Evolutionary conservation across 2,888 invertebrate genomes (phyloP), one percentile per base, ranked within the genome.

Genomic region (Drosophila mayaguana): DNA sequence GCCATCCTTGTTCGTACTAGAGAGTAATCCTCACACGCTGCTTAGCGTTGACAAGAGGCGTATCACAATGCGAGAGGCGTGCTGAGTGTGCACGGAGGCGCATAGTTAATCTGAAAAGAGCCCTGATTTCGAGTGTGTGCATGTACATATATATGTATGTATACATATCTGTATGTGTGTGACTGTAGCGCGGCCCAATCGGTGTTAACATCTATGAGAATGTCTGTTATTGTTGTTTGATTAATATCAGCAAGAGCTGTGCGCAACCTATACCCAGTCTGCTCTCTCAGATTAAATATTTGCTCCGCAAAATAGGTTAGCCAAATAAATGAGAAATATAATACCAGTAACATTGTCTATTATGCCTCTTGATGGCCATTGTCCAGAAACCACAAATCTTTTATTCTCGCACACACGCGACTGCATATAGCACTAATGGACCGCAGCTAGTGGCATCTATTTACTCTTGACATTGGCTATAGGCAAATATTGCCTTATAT

Each of bases 11-110:
- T 48, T 32, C 50, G 9, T 18, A 63, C 54, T 64, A 42, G 48
- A 45, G 66, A 53, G 51, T 88, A 84, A 84, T 84, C 88, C 84
- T 84, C 88, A 81, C 84, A 84, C 84, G 86, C 85, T 85, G 72
- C 83, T 84, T 84, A 84, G 70, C 71, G 76, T 54, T 83, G 81
- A 83, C 83, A 88, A 88, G 73, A 66, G 75, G 53, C 63, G 59
- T 68, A 63, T 77, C 67, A 74, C 59, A 73, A 66, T 59, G 72
- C 69, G 80, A 78, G 63, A 73, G 78, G 75, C 75, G 81, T 78
- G 70, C 63, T 40, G 48, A 43, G 59, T 75, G 79, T 72, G 62
- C 64, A 70, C 65, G 79, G 72, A 80, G 80, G 84, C 88, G 81
- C 82, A 81, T 65, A 62, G 75, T 67, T 88, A 90, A 90, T 90